A percentile compares a stretch with the other conserved stretches of the same genome.
These are phyloP conservation scores for Unio pictorum DNA, from an alignment of 2,888 invertebrate species.

Conservation along the genomic window DNA sequence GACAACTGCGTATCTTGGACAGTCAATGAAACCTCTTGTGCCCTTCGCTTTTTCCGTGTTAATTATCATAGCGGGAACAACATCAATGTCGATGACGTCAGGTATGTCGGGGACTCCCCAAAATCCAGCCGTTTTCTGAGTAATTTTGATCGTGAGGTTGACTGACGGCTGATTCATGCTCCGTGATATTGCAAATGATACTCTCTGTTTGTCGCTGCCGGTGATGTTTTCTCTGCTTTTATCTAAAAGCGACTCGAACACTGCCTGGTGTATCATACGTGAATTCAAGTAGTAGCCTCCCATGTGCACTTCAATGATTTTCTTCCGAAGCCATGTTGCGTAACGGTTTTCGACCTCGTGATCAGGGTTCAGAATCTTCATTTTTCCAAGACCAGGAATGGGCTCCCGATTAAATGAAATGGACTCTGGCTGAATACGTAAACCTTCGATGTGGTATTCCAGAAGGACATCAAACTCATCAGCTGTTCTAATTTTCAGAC, in stretches of 20 bases:
- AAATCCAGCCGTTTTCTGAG: too few species aligned
- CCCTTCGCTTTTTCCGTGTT: conserved; percentile 12
- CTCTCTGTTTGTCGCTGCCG: background rate
- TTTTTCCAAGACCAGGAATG: too few species aligned
- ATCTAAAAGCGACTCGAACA: conserved; percentile 24
- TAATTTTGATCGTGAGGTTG: conserved; percentile 20
- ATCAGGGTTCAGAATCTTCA: too few species aligned
- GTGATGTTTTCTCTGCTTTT: background rate
- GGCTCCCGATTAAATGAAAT: too few species aligned
- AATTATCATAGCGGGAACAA: conserved; percentile 37
- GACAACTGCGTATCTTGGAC: conserved; percentile 35
- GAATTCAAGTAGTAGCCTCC: conserved; percentile 13
- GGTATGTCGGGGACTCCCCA: too few species aligned
- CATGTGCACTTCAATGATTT: conserved; percentile 5
- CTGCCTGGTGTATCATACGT: conserved; percentile 8
- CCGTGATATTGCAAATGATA: conserved; percentile 15
- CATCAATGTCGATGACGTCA: conserved; percentile 32
- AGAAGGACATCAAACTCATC: conserved; percentile 35
- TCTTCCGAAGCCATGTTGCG: conserved; percentile 8
- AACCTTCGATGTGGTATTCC: conserved; percentile 22
- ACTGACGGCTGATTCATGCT: conserved; percentile 25
- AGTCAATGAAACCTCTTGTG: conserved; percentile 14
- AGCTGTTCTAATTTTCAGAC: conserved; percentile 28
- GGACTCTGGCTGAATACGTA: background rate
- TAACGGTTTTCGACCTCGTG: background rate